Evolutionary conservation across 2,888 invertebrate genomes (phyloP), one percentile per base, ranked within the genome.

Genomic region (Paralinhomoeus sp.): DNA sequence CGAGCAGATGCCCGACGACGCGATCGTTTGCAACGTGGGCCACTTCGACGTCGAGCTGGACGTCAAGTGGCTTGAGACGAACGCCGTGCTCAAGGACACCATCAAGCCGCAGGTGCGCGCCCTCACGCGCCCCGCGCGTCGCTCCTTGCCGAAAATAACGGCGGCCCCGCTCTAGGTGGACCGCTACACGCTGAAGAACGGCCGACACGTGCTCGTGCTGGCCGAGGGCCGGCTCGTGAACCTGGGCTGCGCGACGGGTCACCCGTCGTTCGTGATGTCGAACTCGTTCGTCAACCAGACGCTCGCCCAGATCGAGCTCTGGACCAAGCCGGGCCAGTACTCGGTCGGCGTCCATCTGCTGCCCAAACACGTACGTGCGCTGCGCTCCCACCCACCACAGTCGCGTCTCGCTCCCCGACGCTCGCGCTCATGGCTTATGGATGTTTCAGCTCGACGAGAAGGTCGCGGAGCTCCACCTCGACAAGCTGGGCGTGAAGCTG

Each of bases 31-130:
- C 64, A 99, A 99, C 64, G 93, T 97, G 63, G 93, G 97, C 7
- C 97, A 99, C 65, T 97, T 99, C 65, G 93, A 97, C 65, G 84
- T 83, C 64, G 97, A 99, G 71, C 79, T 99, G 53, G 81, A 97
- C 66, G 84, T 93, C 17, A 73, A 76, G 37, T 99, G 91, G 89
- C 69, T 99, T 45, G 82, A 87, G 45, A 77, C 78, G 44, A 89
- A 91, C 69, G 76, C 80, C 43, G 72, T 69, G 43, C 74, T 77
- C 53, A 89, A 89, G 69, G 74, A 80, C 21, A 84, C 82, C 61
- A 79, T 99, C 49, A 91, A 97, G 67, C 85, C 89, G 3, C 97
- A 97, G 72, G 58, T 43, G 18, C 7, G 33, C n/a, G n/a, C n/a
- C n/a, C n/a, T n/a, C n/a, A n/a, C n/a, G n/a, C n/a, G n/a, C n/a